Percentiles rank a stretch among this genome's conserved stretches.
phyloP scores from a whole-genome alignment of 2,888 invertebrate species.

The Macaria liturata region DNA sequence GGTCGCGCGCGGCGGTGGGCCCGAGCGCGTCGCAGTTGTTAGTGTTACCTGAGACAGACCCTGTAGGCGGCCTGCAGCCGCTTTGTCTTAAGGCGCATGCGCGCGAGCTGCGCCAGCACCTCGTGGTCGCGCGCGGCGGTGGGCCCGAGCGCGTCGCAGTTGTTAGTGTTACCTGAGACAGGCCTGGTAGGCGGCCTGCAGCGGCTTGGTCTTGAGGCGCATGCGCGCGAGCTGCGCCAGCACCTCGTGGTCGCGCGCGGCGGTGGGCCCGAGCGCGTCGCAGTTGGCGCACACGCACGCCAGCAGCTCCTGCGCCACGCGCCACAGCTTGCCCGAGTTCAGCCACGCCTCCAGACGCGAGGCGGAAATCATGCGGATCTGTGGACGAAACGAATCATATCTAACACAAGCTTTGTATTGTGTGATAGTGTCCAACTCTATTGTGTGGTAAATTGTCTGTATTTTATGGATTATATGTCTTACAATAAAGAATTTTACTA shows the following conservation, averaged over 20 bases:
- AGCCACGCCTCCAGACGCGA: constrained; percentile 96
- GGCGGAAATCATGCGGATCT: constrained; percentile 90
- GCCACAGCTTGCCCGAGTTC: constrained; percentile 96
- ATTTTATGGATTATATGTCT: too few relatives aligned
- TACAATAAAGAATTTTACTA: too few relatives aligned
- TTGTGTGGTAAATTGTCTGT: too few relatives aligned
- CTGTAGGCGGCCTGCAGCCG: constrained; percentile 95
- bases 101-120: constrained; percentile 92
- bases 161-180: constrained; percentile 91
- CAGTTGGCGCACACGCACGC: constrained; percentile 96
- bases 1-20: constrained; percentile 85
- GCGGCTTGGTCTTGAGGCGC: constrained; percentile 95
- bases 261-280: constrained; percentile 82
- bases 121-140: constrained; percentile 86
- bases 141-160: constrained; percentile 87
- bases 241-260: constrained; percentile 87
- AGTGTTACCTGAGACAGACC: constrained; percentile 89
- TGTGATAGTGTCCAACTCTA: too few relatives aligned
- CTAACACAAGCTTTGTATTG: too few relatives aligned
- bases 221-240: constrained; percentile 94
- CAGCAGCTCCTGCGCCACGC: constrained; percentile 95
- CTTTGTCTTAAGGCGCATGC: constrained; percentile 97
- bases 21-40: constrained; percentile 89
- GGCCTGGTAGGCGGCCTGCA: constrained; percentile 93
- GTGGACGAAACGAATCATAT: constrained; percentile 1